A percentile compares a stretch with the other conserved stretches of the same genome.
Conservation (phyloP, 2,113 vertebrate species). For the Polypterus bichir region DNA sequence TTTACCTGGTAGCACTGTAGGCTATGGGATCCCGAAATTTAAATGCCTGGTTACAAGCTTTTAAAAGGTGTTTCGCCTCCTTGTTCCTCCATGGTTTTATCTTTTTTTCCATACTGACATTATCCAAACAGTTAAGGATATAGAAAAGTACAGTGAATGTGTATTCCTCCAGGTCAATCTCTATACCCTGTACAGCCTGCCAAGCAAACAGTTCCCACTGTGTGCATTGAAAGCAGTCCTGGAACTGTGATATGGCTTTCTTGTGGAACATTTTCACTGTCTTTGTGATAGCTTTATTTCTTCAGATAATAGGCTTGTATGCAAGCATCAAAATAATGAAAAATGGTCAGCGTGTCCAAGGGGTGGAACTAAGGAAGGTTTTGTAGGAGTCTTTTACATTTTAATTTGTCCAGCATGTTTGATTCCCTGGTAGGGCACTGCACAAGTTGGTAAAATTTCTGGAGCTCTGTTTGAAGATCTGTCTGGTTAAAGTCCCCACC, state of each 20-base stretch:
- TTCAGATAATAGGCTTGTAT: neutral
- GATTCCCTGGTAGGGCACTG: neutral
- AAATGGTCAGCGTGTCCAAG: constrained; percentile 4
- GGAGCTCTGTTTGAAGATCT: neutral
- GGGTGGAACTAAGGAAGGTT: neutral
- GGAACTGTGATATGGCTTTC: constrained; percentile 1
- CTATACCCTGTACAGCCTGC: constrained; percentile 1
- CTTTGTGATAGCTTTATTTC: neutral
- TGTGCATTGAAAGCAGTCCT: neutral
- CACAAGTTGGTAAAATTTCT: neutral
- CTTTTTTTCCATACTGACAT: constrained; percentile 1
- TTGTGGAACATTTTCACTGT: too few relatives aligned
- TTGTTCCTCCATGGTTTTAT: neutral
- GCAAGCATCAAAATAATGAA: constrained; percentile 6
- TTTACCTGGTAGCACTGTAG: neutral
- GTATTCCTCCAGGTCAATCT: constrained; percentile 6
- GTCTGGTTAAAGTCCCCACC: neutral
- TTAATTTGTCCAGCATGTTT: constrained; percentile 2
- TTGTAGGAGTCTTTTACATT: neutral
- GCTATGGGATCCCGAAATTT: constrained; percentile 1
- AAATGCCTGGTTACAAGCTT: constrained; percentile 1
- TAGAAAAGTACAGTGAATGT: constrained; percentile 3
- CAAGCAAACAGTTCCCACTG: constrained; percentile 2
- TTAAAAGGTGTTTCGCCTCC: neutral
- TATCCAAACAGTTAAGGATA: constrained; percentile 4